Conservation (phyloP, 1,140 invertebrate species). For the Hestina assimilis region DNA sequence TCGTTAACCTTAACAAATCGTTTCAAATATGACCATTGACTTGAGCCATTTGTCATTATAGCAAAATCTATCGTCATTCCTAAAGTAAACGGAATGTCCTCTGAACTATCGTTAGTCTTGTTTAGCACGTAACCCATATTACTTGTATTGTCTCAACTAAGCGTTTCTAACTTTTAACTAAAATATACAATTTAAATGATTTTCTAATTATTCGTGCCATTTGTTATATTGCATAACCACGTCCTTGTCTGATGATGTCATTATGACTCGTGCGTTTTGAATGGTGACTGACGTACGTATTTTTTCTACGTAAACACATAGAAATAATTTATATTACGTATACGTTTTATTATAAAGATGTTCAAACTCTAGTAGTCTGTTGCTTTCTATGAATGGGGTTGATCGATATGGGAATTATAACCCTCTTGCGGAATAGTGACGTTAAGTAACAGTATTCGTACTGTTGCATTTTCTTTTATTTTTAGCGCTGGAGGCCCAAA, state of each 20-base stretch:
- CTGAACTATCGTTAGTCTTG: background rate
- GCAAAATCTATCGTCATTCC: background rate
- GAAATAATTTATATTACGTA: conserved; percentile 2
- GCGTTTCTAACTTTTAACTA: background rate
- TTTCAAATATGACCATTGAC: too few species aligned
- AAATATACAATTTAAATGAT: background rate
- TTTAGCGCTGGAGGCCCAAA: too few species aligned
- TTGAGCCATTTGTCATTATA: too few species aligned
- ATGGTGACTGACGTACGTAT: conserved; percentile 16
- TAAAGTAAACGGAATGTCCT: background rate
- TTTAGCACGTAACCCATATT: background rate
- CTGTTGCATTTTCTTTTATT: too few species aligned
- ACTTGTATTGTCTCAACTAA: background rate
- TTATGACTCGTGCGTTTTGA: conserved; percentile 23
- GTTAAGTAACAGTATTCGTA: too few species aligned
- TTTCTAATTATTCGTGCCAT: conserved; percentile 8
- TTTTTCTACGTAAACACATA: conserved; percentile 9
- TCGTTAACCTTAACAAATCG: too few species aligned
- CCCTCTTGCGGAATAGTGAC: too few species aligned
- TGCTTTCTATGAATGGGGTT: too few species aligned
- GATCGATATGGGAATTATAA: too few species aligned
- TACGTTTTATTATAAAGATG: too few species aligned
- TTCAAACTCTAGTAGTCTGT: too few species aligned
- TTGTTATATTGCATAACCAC: conserved; percentile 24
- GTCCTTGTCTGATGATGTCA: conserved; percentile 40